These are phyloP conservation scores for Shinisaurus crocodilurus DNA, from an alignment of 2,113 vertebrate species.

Conservation along the genomic window DNA sequence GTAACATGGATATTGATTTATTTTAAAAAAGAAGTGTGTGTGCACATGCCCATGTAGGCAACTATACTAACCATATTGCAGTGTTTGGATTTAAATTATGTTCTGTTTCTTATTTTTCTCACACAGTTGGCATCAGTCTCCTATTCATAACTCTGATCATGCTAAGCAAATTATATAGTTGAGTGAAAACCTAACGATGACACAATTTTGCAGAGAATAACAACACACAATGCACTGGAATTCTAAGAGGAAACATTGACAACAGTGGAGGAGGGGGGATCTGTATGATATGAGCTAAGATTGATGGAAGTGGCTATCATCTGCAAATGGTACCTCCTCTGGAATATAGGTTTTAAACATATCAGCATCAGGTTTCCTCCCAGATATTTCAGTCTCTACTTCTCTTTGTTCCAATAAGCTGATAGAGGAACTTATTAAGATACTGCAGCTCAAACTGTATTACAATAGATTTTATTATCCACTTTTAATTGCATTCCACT, in stretches of 20 bases:
- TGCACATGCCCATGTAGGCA: neutral
- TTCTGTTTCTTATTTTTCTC: slow-evolving; percentile 16
- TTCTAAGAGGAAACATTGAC: neutral
- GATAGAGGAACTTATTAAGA: slow-evolving; percentile 15
- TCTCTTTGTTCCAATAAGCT: slow-evolving; percentile 14
- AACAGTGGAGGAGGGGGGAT: neutral
- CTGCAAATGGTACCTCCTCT: neutral
- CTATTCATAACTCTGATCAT: neutral
- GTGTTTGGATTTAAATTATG: neutral
- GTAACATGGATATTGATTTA: neutral
- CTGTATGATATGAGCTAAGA: neutral
- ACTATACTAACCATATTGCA: neutral
- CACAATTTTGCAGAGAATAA: slow-evolving; percentile 6
- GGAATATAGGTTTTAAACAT: slow-evolving; percentile 4
- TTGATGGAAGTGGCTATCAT: neutral
- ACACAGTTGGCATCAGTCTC: neutral
- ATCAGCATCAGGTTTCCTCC: neutral
- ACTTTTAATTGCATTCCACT: slow-evolving; percentile 39
- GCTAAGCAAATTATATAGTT: slow-evolving; percentile 7
- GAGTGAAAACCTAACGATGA: neutral
- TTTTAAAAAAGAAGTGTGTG: neutral
- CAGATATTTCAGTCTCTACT: neutral
- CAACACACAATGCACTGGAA: neutral
- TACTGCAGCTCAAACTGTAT: slow-evolving; percentile 5
- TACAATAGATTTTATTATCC: slow-evolving; percentile 28